Percentiles rank a stretch among this genome's conserved stretches.
Conservation (phyloP, 2,113 vertebrate species). For the Oxygymnocypris stewartii region DNA sequence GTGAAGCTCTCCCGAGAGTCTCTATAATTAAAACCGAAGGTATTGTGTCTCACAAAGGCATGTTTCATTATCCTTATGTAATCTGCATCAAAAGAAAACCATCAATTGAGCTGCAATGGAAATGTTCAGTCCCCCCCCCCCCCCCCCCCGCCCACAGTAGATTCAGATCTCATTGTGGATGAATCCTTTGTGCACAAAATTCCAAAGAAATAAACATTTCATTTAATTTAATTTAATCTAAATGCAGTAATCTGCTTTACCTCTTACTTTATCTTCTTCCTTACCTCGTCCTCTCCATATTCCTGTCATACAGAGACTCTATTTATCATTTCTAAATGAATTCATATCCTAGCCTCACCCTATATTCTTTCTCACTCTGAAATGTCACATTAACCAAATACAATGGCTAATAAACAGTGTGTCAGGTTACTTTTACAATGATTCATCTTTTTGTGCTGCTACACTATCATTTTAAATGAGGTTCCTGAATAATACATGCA, state of each 20-base stretch:
- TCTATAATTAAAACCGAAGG: conserved; percentile 38
- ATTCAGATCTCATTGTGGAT: background rate
- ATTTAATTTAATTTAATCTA: background rate
- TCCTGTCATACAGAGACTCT: background rate
- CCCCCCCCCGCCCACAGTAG: no score
- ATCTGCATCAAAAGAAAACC: background rate
- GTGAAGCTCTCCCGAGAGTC: conserved; percentile 44
- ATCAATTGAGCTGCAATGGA: background rate
- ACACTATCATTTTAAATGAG: background rate
- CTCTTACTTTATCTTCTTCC: background rate
- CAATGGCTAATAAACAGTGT: background rate
- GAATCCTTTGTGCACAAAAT: background rate
- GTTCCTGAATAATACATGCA: conserved; percentile 1
- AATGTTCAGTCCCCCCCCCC: background rate
- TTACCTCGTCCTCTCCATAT: background rate
- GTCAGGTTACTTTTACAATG: background rate
- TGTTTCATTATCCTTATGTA: conserved; percentile 9
- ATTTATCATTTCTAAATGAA: background rate
- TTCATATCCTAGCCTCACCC: background rate
- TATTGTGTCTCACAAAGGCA: background rate
- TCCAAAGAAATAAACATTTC: background rate
- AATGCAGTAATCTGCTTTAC: background rate
- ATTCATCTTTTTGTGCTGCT: background rate
- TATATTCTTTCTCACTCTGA: background rate
- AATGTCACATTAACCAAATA: background rate